Percentiles rank a stretch among this genome's conserved stretches.
phyloP scores from a whole-genome alignment of 2,797 vertebrate species.

The Cuculus canorus region DNA sequence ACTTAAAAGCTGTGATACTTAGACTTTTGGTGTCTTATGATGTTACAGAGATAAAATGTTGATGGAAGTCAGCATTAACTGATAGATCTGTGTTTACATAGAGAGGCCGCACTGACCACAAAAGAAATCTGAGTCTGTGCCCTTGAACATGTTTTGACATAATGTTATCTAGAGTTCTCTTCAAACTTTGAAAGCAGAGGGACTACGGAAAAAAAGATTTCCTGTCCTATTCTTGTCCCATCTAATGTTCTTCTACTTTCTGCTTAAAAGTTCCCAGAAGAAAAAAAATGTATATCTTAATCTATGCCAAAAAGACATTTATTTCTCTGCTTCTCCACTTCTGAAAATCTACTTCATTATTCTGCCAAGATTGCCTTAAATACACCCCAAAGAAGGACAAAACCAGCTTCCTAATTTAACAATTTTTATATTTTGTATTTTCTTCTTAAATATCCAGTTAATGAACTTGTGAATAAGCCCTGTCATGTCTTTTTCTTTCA shows the following conservation, averaged over 20 bases:
- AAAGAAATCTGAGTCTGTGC: background rate
- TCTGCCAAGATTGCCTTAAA: background rate
- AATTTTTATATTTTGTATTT: background rate
- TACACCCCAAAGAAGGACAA: background rate
- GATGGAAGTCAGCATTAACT: background rate
- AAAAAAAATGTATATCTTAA: background rate
- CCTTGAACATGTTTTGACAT: background rate
- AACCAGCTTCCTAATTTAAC: background rate
- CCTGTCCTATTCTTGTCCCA: background rate
- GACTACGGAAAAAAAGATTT: background rate
- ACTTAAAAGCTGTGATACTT: fast-evolving
- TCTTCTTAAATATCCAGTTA: background rate
- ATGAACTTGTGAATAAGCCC: background rate
- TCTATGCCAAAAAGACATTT: background rate
- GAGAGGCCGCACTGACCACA: background rate
- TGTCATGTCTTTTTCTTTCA: background rate
- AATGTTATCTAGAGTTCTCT: background rate
- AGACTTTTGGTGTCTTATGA: background rate
- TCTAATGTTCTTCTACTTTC: background rate
- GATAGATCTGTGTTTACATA: background rate
- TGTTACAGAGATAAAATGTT: background rate
- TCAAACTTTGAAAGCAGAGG: background rate
- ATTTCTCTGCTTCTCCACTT: background rate
- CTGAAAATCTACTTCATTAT: background rate
- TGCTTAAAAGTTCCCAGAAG: background rate